phyloP scores from a whole-genome alignment of 2,888 invertebrate species.

The Julus scanicus region DNA sequence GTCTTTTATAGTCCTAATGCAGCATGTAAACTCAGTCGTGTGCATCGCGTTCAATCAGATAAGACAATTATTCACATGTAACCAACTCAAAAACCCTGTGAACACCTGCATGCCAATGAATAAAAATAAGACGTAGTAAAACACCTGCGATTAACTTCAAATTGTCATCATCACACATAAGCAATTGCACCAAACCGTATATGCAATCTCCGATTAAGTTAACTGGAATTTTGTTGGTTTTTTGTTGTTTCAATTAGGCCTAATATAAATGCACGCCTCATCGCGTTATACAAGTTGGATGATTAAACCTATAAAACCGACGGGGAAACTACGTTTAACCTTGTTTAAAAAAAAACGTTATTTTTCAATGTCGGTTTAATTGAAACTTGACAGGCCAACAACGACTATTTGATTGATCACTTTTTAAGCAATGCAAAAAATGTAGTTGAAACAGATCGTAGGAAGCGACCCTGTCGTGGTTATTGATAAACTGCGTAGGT shows the following conservation, averaged over 20 bases:
- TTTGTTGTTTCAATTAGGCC: neutral
- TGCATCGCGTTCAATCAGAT: constrained; percentile 5
- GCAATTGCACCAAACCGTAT: neutral
- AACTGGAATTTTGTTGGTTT: neutral
- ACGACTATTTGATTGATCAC: constrained; percentile 1
- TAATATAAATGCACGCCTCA: neutral
- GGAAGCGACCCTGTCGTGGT: constrained; percentile 1
- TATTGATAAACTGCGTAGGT: constrained; percentile 16
- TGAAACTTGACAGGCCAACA: constrained; percentile 9
- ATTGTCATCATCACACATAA: too few species aligned
- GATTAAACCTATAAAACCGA: neutral
- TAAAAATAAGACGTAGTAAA: neutral
- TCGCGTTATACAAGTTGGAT: neutral
- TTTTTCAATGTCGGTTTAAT: constrained; percentile 39
- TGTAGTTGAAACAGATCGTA: neutral
- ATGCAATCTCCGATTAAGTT: neutral
- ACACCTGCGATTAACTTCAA: neutral
- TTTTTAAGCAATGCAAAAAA: constrained; percentile 23
- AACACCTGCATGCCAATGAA: neutral
- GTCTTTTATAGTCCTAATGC: too few species aligned
- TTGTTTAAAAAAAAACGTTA: constrained; percentile 21
- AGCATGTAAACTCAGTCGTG: constrained; percentile 5
- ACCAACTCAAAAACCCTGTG: neutral
- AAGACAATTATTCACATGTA: neutral
- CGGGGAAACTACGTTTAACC: neutral